A percentile compares a stretch with the other conserved stretches of the same genome.
Conservation (phyloP, 1,140 invertebrate genomes). For the Papilio glaucus region DNA sequence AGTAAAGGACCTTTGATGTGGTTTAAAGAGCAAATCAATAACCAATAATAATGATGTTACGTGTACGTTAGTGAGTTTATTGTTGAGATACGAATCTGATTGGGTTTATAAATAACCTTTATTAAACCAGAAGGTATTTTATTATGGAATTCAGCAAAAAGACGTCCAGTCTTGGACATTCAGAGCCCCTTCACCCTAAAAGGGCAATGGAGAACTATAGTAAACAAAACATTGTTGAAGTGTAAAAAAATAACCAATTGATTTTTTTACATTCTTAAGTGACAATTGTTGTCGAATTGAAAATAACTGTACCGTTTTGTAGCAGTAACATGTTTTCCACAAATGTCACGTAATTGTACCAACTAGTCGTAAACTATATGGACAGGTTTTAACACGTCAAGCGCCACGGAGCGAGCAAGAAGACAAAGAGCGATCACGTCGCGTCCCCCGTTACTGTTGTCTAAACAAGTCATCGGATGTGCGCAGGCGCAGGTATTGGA, state of each 20-base stretch:
- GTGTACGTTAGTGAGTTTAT: background rate
- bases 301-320: background rate
- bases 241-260: background rate
- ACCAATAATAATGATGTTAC: conserved; percentile 21
- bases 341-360: conserved; percentile 4
- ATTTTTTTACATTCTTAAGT: background rate
- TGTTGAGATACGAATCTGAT: background rate
- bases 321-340: background rate
- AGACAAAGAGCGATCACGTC: conserved; percentile 44
- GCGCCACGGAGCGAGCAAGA: background rate
- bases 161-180: no score
- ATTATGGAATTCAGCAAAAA: background rate
- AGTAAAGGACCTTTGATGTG: background rate
- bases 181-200: no score
- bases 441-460: conserved; percentile 49
- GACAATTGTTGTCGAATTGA: background rate
- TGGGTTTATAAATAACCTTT: background rate
- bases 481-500: conserved; percentile 36
- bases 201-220: no score
- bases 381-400: background rate
- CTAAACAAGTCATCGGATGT: conserved; percentile 40
- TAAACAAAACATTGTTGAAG: no score
- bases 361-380: background rate
- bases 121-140: background rate
- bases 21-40: conserved; percentile 17